Percentiles rank a stretch among this genome's conserved stretches.
phyloP scores from a whole-genome alignment of 2,888 invertebrate genomes.

The Rotaria magnacalcarata region DNA sequence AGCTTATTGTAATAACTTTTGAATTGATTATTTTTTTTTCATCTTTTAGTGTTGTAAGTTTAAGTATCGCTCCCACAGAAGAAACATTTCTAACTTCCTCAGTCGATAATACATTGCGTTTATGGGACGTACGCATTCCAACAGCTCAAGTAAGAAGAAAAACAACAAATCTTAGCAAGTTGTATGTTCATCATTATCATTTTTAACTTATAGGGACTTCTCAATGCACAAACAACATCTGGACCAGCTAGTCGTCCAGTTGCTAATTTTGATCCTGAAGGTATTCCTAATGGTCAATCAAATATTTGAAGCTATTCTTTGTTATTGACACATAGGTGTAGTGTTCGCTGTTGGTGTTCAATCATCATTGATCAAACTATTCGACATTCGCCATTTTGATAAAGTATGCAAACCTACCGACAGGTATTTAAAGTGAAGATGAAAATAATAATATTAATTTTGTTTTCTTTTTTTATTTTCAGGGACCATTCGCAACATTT shows the following conservation, averaged over 20 bases:
- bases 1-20: too few relatives aligned
- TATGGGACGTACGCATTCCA: constrained; percentile 94
- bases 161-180: constrained; percentile 62
- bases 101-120: constrained; percentile 84
- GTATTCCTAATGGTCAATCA: constrained; percentile 46
- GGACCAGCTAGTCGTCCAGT: constrained; percentile 77
- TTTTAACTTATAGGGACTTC: background rate
- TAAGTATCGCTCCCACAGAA: constrained; percentile 93
- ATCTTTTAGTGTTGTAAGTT: constrained; percentile 75
- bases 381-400: constrained; percentile 93
- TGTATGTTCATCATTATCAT: background rate
- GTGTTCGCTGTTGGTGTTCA: constrained; percentile 96
- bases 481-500: constrained; percentile 49
- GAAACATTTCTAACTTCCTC: constrained; percentile 95
- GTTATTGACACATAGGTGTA: constrained; percentile 47
- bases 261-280: constrained; percentile 94
- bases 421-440: background rate
- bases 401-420: constrained; percentile 64
- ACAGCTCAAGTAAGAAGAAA: constrained; percentile 76
- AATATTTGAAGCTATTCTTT: background rate
- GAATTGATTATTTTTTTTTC: background rate
- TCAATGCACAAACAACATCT: background rate
- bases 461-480: background rate
- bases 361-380: constrained; percentile 91
- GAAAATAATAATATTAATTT: background rate